These are phyloP conservation scores for Varanus komodoensis DNA, from an alignment of 2,113 vertebrate genomes.

Conservation along the genomic window DNA sequence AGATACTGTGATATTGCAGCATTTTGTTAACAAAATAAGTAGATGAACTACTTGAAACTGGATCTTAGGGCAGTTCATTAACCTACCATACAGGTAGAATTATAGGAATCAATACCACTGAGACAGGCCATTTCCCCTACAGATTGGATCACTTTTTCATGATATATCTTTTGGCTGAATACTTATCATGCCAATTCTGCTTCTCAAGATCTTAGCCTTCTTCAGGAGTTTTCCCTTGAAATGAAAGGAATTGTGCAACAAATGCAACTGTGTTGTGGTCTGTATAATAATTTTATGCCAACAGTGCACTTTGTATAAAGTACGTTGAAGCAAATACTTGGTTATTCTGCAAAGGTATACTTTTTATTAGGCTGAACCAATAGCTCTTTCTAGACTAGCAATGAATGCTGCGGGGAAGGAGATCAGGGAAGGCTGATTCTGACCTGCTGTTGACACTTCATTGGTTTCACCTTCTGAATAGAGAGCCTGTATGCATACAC, in stretches of 20 bases:
- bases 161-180: too few relatives aligned
- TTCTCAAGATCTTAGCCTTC: neutral
- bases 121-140: neutral
- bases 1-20: slow-evolving; percentile 26
- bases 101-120: neutral
- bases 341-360: neutral
- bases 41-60: slow-evolving; percentile 1
- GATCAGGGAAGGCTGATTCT: neutral
- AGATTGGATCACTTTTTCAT: neutral
- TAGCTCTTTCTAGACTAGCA: neutral
- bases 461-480: neutral
- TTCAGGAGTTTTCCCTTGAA: neutral
- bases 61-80: neutral
- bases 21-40: slow-evolving; percentile 46
- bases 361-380: neutral
- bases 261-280: too few relatives aligned
- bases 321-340: neutral
- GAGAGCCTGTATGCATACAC: neutral
- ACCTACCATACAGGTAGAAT: neutral
- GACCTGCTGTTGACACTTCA: neutral
- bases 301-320: neutral
- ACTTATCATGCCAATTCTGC: neutral
- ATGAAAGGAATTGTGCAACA: neutral
- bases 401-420: neutral
- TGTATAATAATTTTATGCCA: neutral